phyloP scores from a whole-genome alignment of 1,140 invertebrate genomes.

The Cotesia glomerata region DNA sequence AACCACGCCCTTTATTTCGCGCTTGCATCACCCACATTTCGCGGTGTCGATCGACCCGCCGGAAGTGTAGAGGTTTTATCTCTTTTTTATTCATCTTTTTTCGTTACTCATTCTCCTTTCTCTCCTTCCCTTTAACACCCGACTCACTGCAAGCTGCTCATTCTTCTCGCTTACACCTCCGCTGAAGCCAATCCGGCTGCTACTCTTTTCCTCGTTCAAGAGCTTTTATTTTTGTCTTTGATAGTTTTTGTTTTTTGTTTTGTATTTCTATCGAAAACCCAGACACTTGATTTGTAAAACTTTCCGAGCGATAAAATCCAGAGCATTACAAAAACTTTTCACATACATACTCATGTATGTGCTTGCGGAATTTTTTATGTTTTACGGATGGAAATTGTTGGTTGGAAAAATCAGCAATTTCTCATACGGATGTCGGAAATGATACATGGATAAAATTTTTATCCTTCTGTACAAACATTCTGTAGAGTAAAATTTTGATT shows the following conservation, averaged over 20 bases:
- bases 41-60: constrained; percentile 47
- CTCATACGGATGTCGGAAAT: too few species aligned
- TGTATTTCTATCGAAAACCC: constrained; percentile 22
- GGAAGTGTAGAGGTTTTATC: constrained; percentile 33
- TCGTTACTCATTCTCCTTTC: not conserved
- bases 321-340: constrained; percentile 12
- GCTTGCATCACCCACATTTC: constrained; percentile 59
- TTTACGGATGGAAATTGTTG: constrained; percentile 11
- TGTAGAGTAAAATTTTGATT: too few species aligned
- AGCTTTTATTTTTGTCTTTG: not conserved
- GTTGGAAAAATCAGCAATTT: not conserved
- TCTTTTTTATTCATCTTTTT: constrained; percentile 10
- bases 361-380: not conserved
- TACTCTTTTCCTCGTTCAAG: not conserved
- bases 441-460: too few species aligned
- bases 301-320: constrained; percentile 23
- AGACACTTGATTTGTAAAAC: constrained; percentile 29
- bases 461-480: too few species aligned
- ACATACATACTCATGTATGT: constrained; percentile 9
- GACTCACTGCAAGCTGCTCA: not conserved
- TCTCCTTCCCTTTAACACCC: not conserved
- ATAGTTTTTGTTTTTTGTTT: constrained; percentile 4
- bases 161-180: not conserved
- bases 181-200: too few species aligned
- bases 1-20: constrained; percentile 65